Evolutionary conservation across 2,797 vertebrate genomes (phyloP).

Genomic region (Acanthis flammea): DNA sequence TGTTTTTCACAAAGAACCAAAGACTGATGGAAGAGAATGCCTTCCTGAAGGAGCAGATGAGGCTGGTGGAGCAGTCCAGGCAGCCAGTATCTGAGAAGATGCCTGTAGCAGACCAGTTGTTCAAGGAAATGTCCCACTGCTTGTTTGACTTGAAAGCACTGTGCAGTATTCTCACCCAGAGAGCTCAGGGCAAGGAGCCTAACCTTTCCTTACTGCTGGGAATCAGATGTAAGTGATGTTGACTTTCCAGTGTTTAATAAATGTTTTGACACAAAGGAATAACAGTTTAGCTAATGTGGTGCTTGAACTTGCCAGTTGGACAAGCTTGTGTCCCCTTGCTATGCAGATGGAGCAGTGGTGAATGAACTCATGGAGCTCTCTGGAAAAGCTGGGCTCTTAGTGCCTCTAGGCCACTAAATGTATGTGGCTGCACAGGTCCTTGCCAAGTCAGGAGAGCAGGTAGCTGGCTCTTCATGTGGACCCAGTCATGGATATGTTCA

Average conservation of each 20-base stretch:
- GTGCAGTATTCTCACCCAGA: slow-evolving; percentile 90
- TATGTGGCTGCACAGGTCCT: not conserved
- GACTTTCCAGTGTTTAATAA: not conserved
- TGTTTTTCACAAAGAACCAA: slow-evolving; percentile 74
- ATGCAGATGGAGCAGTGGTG: not conserved
- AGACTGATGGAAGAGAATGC: slow-evolving; percentile 74
- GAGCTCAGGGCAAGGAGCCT: slow-evolving; percentile 93
- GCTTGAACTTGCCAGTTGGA: not conserved
- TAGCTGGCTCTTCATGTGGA: not conserved
- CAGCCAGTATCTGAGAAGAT: slow-evolving; percentile 75
- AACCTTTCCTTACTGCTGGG: slow-evolving; percentile 92
- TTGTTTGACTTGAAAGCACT: slow-evolving; percentile 91
- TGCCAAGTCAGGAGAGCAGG: not conserved
- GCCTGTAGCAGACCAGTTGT: slow-evolving; percentile 79
- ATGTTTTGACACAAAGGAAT: not conserved
- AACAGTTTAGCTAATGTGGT: not conserved
- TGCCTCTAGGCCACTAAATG: not conserved
- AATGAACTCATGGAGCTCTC: not conserved
- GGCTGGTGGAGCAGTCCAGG: slow-evolving; percentile 60
- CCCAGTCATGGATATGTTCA: not conserved
- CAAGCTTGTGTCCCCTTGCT: not conserved
- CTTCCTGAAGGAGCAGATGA: slow-evolving; percentile 58
- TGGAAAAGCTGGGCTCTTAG: not conserved
- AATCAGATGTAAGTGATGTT: slow-evolving; percentile 87
- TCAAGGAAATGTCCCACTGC: slow-evolving; percentile 94